Percentiles rank a stretch among this genome's conserved stretches.
Conservation (phyloP, 2,888 invertebrate genomes). For the Pachymerium ferrugineum region DNA sequence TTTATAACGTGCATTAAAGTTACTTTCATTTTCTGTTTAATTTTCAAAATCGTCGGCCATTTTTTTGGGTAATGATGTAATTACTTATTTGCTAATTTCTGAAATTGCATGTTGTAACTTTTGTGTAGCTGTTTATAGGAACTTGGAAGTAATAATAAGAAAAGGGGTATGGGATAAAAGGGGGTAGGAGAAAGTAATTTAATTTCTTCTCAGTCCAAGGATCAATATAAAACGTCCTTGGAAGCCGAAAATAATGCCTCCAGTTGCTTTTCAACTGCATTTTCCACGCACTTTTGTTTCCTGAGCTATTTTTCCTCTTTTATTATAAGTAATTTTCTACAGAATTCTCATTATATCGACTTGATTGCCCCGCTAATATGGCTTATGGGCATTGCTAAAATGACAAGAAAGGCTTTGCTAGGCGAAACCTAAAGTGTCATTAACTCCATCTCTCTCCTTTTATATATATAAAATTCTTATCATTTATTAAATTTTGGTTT, state of each 20-base stretch:
- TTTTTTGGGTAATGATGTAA: too few relatives aligned
- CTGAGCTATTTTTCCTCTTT: background rate
- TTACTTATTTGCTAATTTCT: too few relatives aligned
- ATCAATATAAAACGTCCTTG: background rate
- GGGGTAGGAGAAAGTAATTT: background rate
- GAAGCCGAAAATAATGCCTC: background rate
- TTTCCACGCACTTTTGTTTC: background rate
- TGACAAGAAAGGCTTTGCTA: too few relatives aligned
- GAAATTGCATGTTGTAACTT: too few relatives aligned
- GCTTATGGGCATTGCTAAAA: background rate
- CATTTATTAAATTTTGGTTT: slow-evolving; percentile 25
- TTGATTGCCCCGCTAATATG: background rate
- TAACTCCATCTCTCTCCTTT: background rate
- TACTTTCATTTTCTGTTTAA: too few relatives aligned
- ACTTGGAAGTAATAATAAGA: too few relatives aligned
- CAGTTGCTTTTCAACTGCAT: background rate
- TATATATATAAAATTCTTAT: background rate
- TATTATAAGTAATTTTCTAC: slow-evolving; percentile 6
- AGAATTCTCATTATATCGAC: background rate
- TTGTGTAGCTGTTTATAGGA: too few relatives aligned
- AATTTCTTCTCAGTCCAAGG: background rate
- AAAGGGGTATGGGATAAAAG: background rate
- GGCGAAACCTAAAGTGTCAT: background rate
- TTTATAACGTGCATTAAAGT: background rate
- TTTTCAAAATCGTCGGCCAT: too few relatives aligned